Percentiles rank a stretch among this genome's conserved stretches.
These are phyloP conservation scores for Psilopogon haemacephalus DNA, from an alignment of 2,113 vertebrate species.

Conservation along the genomic window DNA sequence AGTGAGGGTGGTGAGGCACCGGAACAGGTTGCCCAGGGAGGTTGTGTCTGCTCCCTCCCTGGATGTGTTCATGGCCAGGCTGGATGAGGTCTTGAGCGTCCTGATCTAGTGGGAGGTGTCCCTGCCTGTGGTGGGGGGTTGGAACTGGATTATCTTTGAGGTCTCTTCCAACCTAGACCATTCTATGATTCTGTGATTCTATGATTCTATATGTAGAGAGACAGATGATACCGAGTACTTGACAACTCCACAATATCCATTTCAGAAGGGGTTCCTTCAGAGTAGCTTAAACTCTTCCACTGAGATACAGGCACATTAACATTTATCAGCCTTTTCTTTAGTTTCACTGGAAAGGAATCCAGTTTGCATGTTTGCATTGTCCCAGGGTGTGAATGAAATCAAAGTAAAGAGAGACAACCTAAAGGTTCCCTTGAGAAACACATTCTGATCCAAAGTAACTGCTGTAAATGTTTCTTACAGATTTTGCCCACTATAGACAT, in stretches of 20 bases:
- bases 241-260: background rate
- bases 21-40: too few relatives aligned
- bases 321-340: background rate
- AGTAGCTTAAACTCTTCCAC: background rate
- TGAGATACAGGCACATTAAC: background rate
- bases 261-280: background rate
- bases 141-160: too few relatives aligned
- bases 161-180: too few relatives aligned
- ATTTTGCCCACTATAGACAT: background rate
- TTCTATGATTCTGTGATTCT: too few relatives aligned
- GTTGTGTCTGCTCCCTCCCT: too few relatives aligned
- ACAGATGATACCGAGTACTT: background rate
- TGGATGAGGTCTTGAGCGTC: too few relatives aligned
- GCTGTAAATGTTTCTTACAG: background rate
- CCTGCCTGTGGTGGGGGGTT: too few relatives aligned
- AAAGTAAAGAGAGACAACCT: background rate
- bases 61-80: too few relatives aligned
- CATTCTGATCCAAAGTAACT: background rate
- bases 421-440: background rate
- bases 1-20: too few relatives aligned
- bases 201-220: background rate
- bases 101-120: too few relatives aligned
- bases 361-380: background rate
- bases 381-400: background rate
- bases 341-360: background rate